A percentile compares a stretch with the other conserved stretches of the same genome.
phyloP scores from a whole-genome alignment of 1,140 invertebrate species.

The Mactra quadrangularis region DNA sequence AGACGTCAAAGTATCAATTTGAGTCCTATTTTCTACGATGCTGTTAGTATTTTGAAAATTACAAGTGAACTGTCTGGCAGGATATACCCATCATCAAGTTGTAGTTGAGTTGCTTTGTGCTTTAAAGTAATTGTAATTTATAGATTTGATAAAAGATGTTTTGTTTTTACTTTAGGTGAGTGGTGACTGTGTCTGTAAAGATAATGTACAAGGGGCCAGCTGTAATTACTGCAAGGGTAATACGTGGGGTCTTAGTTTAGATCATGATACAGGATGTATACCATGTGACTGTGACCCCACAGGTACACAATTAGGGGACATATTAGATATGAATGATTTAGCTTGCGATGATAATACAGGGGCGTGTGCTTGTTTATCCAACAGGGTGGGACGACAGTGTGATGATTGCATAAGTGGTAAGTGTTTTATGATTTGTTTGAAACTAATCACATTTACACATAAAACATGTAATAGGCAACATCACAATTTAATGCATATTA shows the following conservation, averaged over 20 bases:
- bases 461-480: no score
- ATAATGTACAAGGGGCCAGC: conserved; percentile 94
- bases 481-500: no score
- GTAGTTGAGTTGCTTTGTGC: no score
- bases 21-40: no score
- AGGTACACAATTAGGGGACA: conserved; percentile 70
- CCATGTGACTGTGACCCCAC: conserved; percentile 85
- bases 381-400: conserved; percentile 96
- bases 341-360: conserved; percentile 92
- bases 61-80: no score
- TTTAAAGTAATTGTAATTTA: no score
- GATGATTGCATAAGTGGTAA: conserved; percentile 95
- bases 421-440: no score
- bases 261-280: conserved; percentile 89
- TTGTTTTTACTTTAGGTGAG: conserved; percentile 79
- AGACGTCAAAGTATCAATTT: no score
- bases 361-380: conserved; percentile 94
- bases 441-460: no score
- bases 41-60: no score
- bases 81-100: no score
- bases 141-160: no score
- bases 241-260: conserved; percentile 92
- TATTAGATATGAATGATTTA: conserved; percentile 47
- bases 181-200: conserved; percentile 95
- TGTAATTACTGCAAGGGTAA: conserved; percentile 95